phyloP scores from a whole-genome alignment of 2,113 vertebrate species.

The Eptesicus fuscus region DNA sequence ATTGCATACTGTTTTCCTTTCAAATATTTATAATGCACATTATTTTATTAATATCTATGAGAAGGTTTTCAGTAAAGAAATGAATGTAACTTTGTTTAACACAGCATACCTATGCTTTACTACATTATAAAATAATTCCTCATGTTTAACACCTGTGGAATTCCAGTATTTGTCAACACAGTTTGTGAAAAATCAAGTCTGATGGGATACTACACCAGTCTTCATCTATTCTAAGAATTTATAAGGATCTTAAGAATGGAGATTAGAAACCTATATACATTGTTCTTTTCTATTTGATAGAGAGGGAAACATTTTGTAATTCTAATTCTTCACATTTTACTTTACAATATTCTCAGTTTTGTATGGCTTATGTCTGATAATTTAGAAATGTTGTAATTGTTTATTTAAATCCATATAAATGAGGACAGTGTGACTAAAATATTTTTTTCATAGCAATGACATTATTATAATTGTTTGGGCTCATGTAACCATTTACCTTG shows the following conservation, averaged over 20 bases:
- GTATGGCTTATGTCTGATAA: neutral
- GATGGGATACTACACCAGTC: neutral
- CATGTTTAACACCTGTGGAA: neutral
- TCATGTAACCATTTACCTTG: neutral
- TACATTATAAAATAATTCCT: neutral
- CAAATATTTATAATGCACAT: neutral
- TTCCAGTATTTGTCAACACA: neutral
- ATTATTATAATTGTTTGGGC: neutral
- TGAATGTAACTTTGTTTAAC: neutral
- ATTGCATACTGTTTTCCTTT: neutral
- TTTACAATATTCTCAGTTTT: neutral
- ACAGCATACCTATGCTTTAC: neutral
- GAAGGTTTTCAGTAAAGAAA: neutral
- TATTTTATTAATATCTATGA: neutral
- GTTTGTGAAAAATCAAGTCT: neutral
- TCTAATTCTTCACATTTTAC: neutral
- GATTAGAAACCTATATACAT: neutral
- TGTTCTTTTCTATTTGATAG: neutral
- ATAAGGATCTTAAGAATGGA: neutral
- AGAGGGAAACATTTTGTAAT: neutral
- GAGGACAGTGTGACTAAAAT: neutral
- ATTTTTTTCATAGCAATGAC: neutral
- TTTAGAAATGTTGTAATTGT: neutral
- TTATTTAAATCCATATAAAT: neutral
- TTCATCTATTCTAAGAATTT: neutral